Conservation (phyloP, 1,140 invertebrate species). For the Euura saliciscinereae region DNA sequence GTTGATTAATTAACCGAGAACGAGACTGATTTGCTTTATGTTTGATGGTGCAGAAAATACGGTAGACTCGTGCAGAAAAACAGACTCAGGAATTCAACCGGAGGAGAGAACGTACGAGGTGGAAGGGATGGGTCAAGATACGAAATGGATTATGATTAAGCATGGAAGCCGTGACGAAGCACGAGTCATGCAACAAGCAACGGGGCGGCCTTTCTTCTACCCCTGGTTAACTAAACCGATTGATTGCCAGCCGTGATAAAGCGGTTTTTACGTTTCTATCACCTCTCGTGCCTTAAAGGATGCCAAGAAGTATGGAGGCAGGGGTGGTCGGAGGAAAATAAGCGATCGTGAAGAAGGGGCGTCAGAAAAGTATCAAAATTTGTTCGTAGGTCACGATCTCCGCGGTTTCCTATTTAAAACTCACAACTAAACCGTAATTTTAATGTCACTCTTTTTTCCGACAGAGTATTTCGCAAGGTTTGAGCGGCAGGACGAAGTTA, state of each 20-base stretch:
- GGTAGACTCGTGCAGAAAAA: conserved; percentile 1
- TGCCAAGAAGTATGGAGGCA: neutral
- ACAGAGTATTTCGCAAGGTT: too few species aligned
- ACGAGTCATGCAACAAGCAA: conserved; percentile 19
- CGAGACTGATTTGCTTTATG: neutral
- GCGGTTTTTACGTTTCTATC: conserved; percentile 25
- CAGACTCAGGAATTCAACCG: neutral
- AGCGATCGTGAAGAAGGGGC: neutral
- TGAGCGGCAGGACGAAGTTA: neutral
- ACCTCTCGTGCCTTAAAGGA: neutral
- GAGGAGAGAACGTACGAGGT: neutral
- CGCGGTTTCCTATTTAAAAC: neutral
- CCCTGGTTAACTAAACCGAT: conserved; percentile 18
- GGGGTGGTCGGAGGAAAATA: neutral
- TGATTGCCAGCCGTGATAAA: conserved; percentile 23
- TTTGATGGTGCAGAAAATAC: neutral
- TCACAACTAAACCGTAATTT: neutral
- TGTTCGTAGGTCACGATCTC: neutral
- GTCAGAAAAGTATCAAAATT: neutral
- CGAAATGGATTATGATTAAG: conserved; percentile 25
- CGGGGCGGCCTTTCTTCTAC: conserved; percentile 9
- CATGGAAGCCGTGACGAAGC: conserved; percentile 22
- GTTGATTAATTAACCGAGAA: neutral
- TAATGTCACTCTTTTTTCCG: neutral
- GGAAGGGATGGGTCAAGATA: neutral